Base-by-base conservation (phyloP, 1,140 invertebrate genomes). In the Triops longicaudatus region DNA sequence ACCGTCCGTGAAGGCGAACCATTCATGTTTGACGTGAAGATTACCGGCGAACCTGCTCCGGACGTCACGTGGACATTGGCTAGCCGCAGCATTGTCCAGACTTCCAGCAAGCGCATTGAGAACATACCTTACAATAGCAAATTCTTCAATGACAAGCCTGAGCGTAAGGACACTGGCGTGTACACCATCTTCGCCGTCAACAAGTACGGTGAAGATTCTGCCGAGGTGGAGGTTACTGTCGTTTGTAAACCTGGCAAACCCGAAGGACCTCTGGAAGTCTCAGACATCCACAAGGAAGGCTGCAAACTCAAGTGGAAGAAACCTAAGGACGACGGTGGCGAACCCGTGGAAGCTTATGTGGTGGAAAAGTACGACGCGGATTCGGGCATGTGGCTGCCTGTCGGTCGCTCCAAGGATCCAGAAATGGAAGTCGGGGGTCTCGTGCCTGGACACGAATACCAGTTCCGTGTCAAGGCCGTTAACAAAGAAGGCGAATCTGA, bases 401-500 rank as follows among this genome's bases (percentile, higher is more conserved):
- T 94, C 73, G 94, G 93, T 72, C 92, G 92, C 84, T 90, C 90
- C 28, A 86, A 88, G 77, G 89, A 90, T 28, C 92, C 94, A 10
- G 93, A 96, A 84, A 91, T 94, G 88, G 91, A 93, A 84, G 94
- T 97, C 0, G 91, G 92, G 78, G 93, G 93, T 27, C 83, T 96
- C 44, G 93, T 92, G 78, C 92, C 95, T 78, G 97, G 96, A 77
- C 94, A 98, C 82, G 95, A 98, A 82, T 99, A 99, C 84, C 94
- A 97, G 86, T 99, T 99, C 90, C 89, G 97, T 77, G 97, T 99
- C 1, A 97, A 96, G 82, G 98, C 98, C 11, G 86, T 98, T 10
- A 99, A 99, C 84, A 95, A 94, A 81, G 95, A 98, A 86, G 97
- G 97, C 50, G 94, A 96, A 85, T 98, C 96, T 26, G 95, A 98